Percentiles rank a stretch among this genome's conserved stretches.
Evolutionary conservation across 2,888 invertebrate genomes (phyloP).

Genomic region (Apotomis betuletana): DNA sequence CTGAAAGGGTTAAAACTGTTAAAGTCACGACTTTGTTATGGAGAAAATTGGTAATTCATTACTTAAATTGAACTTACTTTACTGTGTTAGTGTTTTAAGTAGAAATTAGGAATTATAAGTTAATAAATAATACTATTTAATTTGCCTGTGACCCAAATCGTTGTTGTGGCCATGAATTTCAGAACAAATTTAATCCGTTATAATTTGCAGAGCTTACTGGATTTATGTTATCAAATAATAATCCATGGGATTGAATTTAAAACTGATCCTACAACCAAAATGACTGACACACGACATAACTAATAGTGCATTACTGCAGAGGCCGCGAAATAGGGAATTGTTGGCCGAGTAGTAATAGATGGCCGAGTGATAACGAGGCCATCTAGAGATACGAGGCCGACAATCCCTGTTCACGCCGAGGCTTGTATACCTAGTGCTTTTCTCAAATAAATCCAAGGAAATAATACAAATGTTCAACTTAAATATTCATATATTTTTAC

Average conservation of each 20-base stretch:
- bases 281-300: too few relatives aligned
- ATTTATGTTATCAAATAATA: not conserved
- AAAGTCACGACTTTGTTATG: conserved; percentile 68
- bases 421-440: too few relatives aligned
- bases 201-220: conserved; percentile 5
- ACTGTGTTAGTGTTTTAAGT: conserved; percentile 55
- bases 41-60: conserved; percentile 75
- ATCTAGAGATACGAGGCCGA: too few relatives aligned
- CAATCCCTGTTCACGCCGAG: too few relatives aligned
- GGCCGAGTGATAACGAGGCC: too few relatives aligned
- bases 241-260: not conserved
- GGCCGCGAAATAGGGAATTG: too few relatives aligned
- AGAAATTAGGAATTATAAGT: conserved; percentile 58
- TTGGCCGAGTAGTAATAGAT: too few relatives aligned
- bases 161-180: conserved; percentile 11
- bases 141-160: conserved; percentile 19
- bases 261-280: too few relatives aligned
- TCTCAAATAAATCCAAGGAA: too few relatives aligned
- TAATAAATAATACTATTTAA: conserved; percentile 59
- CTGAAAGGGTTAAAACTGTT: conserved; percentile 69
- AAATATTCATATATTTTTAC: too few relatives aligned
- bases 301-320: too few relatives aligned
- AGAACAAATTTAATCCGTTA: not conserved
- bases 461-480: too few relatives aligned
- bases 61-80: conserved; percentile 64